phyloP scores from a whole-genome alignment of 2,797 vertebrate genomes.

The Enteromius unitaeniatus region DNA sequence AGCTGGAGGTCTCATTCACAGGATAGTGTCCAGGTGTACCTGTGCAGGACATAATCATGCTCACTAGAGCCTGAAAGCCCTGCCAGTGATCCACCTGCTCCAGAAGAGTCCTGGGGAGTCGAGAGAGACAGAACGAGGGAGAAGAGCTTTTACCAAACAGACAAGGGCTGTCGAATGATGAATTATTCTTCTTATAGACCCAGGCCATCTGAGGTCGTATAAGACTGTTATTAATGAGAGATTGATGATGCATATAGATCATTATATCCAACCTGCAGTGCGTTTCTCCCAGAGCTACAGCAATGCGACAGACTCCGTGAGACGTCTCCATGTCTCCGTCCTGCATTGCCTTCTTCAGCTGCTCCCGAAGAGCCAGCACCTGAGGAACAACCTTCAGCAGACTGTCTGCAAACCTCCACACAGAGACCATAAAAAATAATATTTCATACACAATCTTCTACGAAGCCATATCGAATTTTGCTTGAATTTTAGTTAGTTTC shows the following conservation, averaged over 20 bases:
- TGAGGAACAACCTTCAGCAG: constrained; percentile 89
- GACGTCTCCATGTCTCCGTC: constrained; percentile 94
- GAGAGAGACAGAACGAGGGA: constrained; percentile 27
- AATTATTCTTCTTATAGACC: background rate
- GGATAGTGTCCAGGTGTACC: constrained; percentile 97
- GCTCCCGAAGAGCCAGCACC: constrained; percentile 91
- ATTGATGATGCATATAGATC: background rate
- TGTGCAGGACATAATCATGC: constrained; percentile 98
- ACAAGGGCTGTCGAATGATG: constrained; percentile 8
- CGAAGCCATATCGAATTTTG: background rate
- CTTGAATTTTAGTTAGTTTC: background rate
- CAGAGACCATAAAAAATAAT: background rate
- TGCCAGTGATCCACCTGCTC: constrained; percentile 97
- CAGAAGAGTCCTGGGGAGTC: constrained; percentile 85
- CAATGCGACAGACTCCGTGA: constrained; percentile 95
- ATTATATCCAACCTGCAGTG: constrained; percentile 85
- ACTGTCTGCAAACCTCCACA: constrained; percentile 86
- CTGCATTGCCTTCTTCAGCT: constrained; percentile 88
- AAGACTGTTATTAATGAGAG: constrained; percentile 5
- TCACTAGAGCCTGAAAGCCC: constrained; percentile 92
- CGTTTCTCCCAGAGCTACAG: constrained; percentile 93
- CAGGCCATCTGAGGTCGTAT: background rate
- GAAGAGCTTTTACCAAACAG: constrained; percentile 2
- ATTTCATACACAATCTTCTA: background rate
- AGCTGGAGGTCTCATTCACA: constrained; percentile 95